phyloP scores from a whole-genome alignment of 2,113 vertebrate species.

The Spilogale gracilis region DNA sequence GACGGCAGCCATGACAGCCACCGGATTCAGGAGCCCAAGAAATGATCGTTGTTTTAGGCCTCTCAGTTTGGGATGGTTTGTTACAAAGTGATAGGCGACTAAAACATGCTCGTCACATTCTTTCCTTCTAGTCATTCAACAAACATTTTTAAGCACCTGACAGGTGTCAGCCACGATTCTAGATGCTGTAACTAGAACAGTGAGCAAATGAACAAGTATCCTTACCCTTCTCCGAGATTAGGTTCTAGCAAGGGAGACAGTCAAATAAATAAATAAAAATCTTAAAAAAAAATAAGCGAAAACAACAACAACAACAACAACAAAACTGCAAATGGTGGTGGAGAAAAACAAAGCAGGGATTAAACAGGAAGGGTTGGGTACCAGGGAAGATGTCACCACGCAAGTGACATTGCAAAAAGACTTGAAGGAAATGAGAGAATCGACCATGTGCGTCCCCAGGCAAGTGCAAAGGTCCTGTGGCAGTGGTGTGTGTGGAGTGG shows the following conservation, averaged over 20 bases:
- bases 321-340: neutral
- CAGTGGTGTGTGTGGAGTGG: neutral
- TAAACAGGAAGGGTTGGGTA: neutral
- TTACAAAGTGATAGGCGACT: neutral
- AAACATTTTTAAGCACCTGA: neutral
- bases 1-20: fast-evolving
- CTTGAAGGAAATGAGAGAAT: neutral
- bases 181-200: neutral
- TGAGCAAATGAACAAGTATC: neutral
- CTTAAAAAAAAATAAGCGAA: neutral
- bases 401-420: neutral
- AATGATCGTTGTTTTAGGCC: neutral
- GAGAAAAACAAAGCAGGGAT: neutral
- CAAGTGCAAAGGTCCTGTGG: neutral
- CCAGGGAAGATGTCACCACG: neutral
- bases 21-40: neutral
- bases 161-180: neutral
- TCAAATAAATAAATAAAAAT: neutral
- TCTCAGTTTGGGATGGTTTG: neutral
- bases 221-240: neutral
- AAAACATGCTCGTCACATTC: no score
- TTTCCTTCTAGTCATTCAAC: neutral
- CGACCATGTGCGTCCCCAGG: neutral
- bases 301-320: no score
- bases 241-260: neutral